Evolutionary conservation across 2,888 invertebrate genomes (phyloP).

Genomic region (Drosophila aldrichi): DNA sequence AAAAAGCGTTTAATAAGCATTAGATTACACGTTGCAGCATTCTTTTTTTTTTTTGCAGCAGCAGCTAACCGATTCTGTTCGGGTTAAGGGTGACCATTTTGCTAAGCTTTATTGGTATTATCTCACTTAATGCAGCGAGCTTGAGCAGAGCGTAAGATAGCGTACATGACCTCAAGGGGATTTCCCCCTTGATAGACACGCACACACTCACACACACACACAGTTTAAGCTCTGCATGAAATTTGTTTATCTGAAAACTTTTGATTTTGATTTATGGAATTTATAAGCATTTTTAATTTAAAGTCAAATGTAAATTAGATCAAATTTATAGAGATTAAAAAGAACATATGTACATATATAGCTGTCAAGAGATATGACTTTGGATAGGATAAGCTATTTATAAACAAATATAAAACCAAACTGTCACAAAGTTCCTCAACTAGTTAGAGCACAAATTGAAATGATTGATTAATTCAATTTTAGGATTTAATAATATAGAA

Average conservation of each 20-base stretch:
- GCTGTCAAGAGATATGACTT: not conserved
- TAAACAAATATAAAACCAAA: not conserved
- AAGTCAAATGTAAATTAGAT: not conserved
- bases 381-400: not conserved
- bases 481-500: no score
- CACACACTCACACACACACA: not conserved
- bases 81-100: constrained; percentile 42
- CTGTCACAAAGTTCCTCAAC: no score
- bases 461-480: no score
- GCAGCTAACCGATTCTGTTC: constrained; percentile 4
- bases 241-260: not conserved
- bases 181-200: no score
- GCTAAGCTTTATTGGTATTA: constrained; percentile 23
- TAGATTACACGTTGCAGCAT: constrained; percentile 64
- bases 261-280: constrained; percentile 1
- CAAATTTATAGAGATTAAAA: no score
- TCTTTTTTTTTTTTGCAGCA: no score
- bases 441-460: no score
- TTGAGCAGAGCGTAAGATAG: constrained; percentile 18
- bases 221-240: not conserved
- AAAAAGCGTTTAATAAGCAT: constrained; percentile 79
- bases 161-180: constrained; percentile 2
- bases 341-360: no score
- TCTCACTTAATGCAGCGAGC: constrained; percentile 35
- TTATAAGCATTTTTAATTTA: no score